Evolutionary conservation across 1,140 invertebrate genomes (phyloP), one percentile per base, ranked within the genome.

Genomic region (Bombus difficillimus): DNA sequence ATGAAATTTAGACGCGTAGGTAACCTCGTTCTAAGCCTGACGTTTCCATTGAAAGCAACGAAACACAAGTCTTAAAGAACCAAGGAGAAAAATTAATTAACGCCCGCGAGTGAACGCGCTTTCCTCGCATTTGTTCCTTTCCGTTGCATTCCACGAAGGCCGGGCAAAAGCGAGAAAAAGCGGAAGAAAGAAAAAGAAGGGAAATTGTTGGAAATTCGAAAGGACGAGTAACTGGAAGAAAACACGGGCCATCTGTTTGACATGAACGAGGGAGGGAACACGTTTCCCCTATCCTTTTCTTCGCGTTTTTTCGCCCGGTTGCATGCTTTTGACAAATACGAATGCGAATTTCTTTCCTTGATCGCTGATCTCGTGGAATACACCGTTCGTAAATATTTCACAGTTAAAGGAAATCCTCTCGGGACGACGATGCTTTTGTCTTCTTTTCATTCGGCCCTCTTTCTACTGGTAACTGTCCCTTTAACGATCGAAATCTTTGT

Each of bases 301-400:
- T 32, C 66, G n/a, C 32, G 6, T 18, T 77, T 74, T 81, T 85
- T 74, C 81, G 47, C 73, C 59, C 34, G 57, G 86, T 80, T 79
- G 47, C 73, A 68, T 89, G 88, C 78, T 76, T 82, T 88, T 86
- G 88, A 89, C 88, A 86, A 82, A 83, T 88, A 89, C 68, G 87
- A 89, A 89, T 88, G 80, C 78, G 88, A 89, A 88, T 88, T 89
- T 81, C 57, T 82, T 78, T 25, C 6, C 34, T 43, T 69, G 62
- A 76, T 83, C 73, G 59, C 28, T 41, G 71, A 68, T 76, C 84
- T 77, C 64, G 43, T 66, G n/a, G 73, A 47, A 88, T 84, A 80
- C 68, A 53, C 81, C 80, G n/a, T 64, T 69, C 43, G 77, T 78
- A 81, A 80, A 85, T 87, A 87, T 80, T 87, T 88, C 78, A 62